Conservation (phyloP, 2,113 vertebrate genomes). For the Abramis brama region DNA sequence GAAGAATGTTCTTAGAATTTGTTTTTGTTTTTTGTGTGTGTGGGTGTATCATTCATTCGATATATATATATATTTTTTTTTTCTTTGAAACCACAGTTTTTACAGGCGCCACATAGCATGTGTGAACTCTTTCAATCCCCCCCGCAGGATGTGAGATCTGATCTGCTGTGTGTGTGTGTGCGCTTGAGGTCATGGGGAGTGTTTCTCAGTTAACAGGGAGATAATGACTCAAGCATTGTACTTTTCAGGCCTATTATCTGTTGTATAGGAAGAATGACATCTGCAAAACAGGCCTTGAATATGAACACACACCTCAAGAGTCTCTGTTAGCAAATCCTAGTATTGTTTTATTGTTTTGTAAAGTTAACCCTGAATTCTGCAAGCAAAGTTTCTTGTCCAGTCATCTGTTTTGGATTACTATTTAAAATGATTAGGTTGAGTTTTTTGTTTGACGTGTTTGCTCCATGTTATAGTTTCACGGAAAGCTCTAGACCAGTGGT, state of each 20-base stretch:
- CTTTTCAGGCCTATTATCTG: slow-evolving; percentile 30
- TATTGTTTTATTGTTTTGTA: background rate
- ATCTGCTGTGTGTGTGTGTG: slow-evolving; percentile 35
- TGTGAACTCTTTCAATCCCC: slow-evolving; percentile 32
- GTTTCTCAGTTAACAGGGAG: slow-evolving; percentile 34
- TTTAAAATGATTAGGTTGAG: background rate
- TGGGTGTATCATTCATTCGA: background rate
- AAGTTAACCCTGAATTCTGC: background rate
- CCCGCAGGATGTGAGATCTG: slow-evolving; percentile 33
- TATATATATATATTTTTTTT: too few relatives aligned
- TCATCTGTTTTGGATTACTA: background rate
- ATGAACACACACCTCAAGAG: slow-evolving; percentile 20
- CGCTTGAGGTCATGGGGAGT: slow-evolving; percentile 36
- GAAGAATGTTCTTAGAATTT: background rate
- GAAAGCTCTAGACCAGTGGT: background rate
- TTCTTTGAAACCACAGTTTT: background rate
- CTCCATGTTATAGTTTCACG: background rate
- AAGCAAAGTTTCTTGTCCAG: background rate
- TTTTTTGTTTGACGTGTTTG: background rate
- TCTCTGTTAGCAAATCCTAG: background rate
- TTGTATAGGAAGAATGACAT: slow-evolving; percentile 32
- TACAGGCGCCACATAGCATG: slow-evolving; percentile 16
- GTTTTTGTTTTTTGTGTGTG: background rate
- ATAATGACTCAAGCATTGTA: slow-evolving; percentile 41
- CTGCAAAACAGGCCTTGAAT: background rate